Evolutionary conservation across 2,888 invertebrate species (phyloP).

Genomic region (Agriopis aurantiaria): DNA sequence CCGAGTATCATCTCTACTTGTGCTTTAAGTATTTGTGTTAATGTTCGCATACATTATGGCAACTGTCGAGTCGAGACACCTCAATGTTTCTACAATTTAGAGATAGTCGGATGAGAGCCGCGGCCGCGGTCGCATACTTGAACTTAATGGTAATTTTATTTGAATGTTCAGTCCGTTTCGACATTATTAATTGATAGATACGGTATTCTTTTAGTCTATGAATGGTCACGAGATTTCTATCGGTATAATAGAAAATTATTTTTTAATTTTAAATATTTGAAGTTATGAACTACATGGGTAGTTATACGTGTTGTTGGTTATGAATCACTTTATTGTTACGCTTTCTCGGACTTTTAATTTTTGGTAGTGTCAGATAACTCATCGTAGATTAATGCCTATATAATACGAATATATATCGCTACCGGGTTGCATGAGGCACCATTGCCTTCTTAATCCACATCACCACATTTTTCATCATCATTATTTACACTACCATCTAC

Average conservation of each 20-base stretch:
- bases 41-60: slow-evolving; percentile 74
- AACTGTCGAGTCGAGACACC: slow-evolving; percentile 41
- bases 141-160: slow-evolving; percentile 43
- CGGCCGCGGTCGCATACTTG: slow-evolving; percentile 34
- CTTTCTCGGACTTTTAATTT: slow-evolving; percentile 1
- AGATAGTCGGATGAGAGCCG: slow-evolving; percentile 35
- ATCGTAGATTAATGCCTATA: not conserved
- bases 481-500: too few species aligned
- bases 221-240: slow-evolving; percentile 24
- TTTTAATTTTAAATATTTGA: slow-evolving; percentile 21
- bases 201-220: slow-evolving; percentile 26
- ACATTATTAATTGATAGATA: slow-evolving; percentile 37
- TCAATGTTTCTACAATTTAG: slow-evolving; percentile 50
- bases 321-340: slow-evolving; percentile 6
- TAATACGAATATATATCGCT: too few species aligned
- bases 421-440: too few species aligned
- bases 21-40: slow-evolving; percentile 68
- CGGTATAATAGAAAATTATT: slow-evolving; percentile 19
- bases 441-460: too few species aligned
- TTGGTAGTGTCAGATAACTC: not conserved
- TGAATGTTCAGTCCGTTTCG: slow-evolving; percentile 37
- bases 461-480: too few species aligned
- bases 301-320: not conserved
- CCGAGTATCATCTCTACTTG: slow-evolving; percentile 75
- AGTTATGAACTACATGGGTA: not conserved